Evolutionary conservation across 30 jellyfish, hydroid and myxozoan genomes (phyloP), one percentile per base, ranked within the genome.

Genomic region (Sanderia malayensis): DNA sequence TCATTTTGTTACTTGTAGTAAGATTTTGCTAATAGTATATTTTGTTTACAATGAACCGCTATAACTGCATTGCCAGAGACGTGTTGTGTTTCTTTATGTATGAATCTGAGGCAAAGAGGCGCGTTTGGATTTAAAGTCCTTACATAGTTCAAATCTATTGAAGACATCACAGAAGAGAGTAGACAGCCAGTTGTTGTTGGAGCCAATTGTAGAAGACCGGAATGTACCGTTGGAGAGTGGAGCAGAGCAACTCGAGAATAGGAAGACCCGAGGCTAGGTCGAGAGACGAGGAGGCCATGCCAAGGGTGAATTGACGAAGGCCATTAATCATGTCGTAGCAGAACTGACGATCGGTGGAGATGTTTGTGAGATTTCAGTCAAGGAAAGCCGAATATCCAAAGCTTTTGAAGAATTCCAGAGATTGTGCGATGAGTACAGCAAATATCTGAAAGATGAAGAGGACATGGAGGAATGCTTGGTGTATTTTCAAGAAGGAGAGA

Each of bases 331-430:
- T 37, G 52, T 37, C 52, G 13, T 37, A 37, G 52, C 52, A 4
- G 52, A 37, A 37, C 52, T 37, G 52, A 37, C 52, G 52, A 37
- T 37, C 52, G 52, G 52, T 37, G 52, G 52, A 37, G 52, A 37
- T 13, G 13, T 37, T 37, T 37, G 52, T 37, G 52, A 37, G 52
- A 37, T 37, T 37, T 37, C 52, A 37, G 52, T 4, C 52, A 37
- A 13, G 52, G 52, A 37, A 37, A 37, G 52, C 52, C 52, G 52
- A 37, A 37, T 37, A 13, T 37, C 52, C 52, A 37, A 37, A 37
- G 52, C 52, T 6, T 37, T 37, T 37, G 52, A 37, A 37, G 52
- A 37, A 13, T 37, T 37, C 52, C 6, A 37, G 52, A 37, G 52
- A 37, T 37, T 37, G 52, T 37, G 6, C 13, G 52, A 37, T 37